Evolutionary conservation across 2,888 invertebrate genomes (phyloP).

Genomic region (Polietes domitor): DNA sequence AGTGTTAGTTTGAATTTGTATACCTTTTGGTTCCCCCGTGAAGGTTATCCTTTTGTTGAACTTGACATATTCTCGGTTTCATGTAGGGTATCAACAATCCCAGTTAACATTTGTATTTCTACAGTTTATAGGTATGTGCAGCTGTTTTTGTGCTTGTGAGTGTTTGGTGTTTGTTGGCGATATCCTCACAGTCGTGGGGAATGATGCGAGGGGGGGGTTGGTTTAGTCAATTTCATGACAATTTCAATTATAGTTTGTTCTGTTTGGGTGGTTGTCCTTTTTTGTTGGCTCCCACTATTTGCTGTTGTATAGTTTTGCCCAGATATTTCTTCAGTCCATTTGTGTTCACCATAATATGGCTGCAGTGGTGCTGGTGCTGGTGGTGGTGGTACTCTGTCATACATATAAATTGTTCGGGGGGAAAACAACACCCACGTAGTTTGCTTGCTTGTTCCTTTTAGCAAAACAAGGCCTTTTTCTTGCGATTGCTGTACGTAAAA

Average conservation of each 20-base stretch:
- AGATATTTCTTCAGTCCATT: not conserved
- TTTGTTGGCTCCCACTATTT: no score
- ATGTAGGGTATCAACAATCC: no score
- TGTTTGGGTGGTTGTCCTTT: not conserved
- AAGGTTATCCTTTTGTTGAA: no score
- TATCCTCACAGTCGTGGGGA: not conserved
- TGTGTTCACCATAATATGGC: not conserved
- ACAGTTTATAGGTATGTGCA: no score
- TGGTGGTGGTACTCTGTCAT: not conserved
- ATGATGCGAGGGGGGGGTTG: no score
- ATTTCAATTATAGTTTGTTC: not conserved
- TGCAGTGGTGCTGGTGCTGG: no score
- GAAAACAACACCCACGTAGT: not conserved
- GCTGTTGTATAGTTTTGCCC: no score
- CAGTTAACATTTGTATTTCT: no score
- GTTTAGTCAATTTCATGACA: not conserved
- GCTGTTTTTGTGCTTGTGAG: no score
- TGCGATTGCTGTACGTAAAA: not conserved
- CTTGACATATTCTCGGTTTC: no score
- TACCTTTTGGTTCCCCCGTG: no score
- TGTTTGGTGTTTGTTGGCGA: not conserved
- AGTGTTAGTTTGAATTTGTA: no score
- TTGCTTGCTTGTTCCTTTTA: not conserved
- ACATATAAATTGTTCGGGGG: not conserved
- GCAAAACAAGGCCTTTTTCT: not conserved